Percentiles rank a stretch among this genome's conserved stretches.
Conservation (phyloP, 2,113 vertebrate species). For the Megaptera novaeangliae region DNA sequence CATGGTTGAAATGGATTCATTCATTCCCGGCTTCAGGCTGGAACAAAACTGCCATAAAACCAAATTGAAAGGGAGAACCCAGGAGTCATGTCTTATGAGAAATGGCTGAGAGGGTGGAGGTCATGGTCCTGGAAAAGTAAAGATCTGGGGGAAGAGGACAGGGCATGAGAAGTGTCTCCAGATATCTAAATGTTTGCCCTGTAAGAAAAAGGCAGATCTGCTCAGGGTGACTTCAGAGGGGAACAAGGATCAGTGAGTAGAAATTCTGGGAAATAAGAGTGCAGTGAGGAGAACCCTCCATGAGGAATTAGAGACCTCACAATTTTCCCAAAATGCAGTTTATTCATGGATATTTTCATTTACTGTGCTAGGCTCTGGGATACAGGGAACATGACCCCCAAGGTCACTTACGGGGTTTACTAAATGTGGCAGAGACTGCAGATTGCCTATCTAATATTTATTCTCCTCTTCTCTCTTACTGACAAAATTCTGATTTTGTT, state of each 20-base stretch:
- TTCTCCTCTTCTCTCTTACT: background rate
- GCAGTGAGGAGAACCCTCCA: background rate
- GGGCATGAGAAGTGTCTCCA: background rate
- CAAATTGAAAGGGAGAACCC: background rate
- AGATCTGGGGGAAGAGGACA: background rate
- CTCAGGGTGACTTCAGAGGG: background rate
- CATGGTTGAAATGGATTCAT: background rate
- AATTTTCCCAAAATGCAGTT: background rate
- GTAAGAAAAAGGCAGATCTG: background rate
- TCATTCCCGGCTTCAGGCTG: background rate
- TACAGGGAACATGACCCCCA: background rate
- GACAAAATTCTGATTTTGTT: background rate
- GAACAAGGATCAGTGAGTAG: background rate
- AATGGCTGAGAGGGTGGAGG: background rate
- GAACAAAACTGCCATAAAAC: background rate
- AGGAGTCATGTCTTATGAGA: background rate
- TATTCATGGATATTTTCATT: background rate
- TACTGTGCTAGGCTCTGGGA: background rate
- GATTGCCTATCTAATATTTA: background rate
- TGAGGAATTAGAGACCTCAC: background rate
- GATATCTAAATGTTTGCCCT: background rate
- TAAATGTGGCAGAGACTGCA: background rate
- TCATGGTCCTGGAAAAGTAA: background rate
- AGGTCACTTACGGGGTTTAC: background rate
- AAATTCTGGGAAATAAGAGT: conserved; percentile 21